Evolutionary conservation across 2,888 invertebrate genomes (phyloP).

Genomic region (Lepas anatifera): DNA sequence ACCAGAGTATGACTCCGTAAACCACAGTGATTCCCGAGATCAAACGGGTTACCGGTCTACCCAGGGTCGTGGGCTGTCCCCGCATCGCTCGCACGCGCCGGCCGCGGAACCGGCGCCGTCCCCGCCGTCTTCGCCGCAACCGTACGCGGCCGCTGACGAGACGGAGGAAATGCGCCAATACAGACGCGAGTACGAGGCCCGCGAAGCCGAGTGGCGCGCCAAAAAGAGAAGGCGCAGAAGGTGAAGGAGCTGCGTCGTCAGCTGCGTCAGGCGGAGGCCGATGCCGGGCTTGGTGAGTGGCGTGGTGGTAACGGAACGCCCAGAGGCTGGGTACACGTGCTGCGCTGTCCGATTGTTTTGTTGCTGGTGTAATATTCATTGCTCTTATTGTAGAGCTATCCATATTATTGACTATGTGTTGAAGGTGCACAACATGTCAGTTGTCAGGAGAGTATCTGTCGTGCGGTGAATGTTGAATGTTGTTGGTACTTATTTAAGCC

Average conservation of each 20-base stretch:
- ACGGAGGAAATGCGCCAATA: conserved; percentile 6
- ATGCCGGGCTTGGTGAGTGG: conserved; percentile 8
- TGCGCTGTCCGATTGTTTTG: no score
- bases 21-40: background rate
- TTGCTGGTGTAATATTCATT: no score
- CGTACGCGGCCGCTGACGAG: background rate
- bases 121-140: background rate
- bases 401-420: no score
- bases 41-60: background rate
- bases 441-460: no score
- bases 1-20: no score
- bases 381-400: no score
- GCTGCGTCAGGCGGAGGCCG: background rate
- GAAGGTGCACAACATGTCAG: no score
- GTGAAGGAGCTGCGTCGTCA: conserved; percentile 9
- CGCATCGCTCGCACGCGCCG: background rate
- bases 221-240: background rate
- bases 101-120: background rate
- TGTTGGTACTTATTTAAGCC: no score
- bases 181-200: background rate
- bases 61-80: background rate
- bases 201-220: background rate
- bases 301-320: no score
- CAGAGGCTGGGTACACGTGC: no score
- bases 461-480: no score